These are phyloP conservation scores for Helicoverpa armigera DNA, from an alignment of 1,140 invertebrate genomes.

Conservation along the genomic window DNA sequence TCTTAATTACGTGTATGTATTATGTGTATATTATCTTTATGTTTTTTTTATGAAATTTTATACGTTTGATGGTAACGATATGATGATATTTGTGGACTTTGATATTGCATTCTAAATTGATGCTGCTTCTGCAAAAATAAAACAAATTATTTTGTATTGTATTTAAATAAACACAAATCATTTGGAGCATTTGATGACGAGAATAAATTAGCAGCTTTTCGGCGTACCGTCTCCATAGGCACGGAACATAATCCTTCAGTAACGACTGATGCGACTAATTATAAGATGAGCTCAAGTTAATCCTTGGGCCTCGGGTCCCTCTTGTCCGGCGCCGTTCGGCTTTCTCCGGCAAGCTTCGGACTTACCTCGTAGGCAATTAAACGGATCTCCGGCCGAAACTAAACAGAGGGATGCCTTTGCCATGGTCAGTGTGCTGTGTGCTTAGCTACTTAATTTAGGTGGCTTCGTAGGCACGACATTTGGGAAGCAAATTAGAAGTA, in stretches of 20 bases:
- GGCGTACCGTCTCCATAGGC: slow-evolving; percentile 2
- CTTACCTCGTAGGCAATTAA: slow-evolving; percentile 50
- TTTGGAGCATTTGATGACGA: background rate
- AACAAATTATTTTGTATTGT: too few species aligned
- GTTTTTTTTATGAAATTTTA: too few species aligned
- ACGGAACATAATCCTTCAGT: slow-evolving; percentile 47
- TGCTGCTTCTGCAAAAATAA: background rate
- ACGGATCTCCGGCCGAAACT: slow-evolving; percentile 45
- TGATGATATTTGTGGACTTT: too few species aligned
- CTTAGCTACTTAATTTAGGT: slow-evolving; percentile 47
- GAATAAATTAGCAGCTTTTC: slow-evolving; percentile 14
- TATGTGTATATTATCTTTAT: too few species aligned
- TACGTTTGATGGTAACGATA: too few species aligned
- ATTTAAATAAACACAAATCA: background rate
- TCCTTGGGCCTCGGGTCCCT: slow-evolving; percentile 43
- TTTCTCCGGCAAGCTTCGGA: slow-evolving; percentile 43
- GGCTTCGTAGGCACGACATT: slow-evolving; percentile 26
- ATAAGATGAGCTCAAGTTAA: slow-evolving; percentile 59
- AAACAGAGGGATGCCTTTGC: slow-evolving; percentile 48
- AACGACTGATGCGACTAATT: slow-evolving; percentile 51
- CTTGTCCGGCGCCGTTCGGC: slow-evolving; percentile 38
- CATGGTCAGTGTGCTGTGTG: slow-evolving; percentile 37
- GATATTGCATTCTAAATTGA: background rate
- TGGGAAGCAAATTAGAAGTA: slow-evolving; percentile 32
- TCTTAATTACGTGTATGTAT: too few species aligned